Evolutionary conservation across 2,797 vertebrate genomes (phyloP), one percentile per base, ranked within the genome.

Genomic region (Morus bassanus): DNA sequence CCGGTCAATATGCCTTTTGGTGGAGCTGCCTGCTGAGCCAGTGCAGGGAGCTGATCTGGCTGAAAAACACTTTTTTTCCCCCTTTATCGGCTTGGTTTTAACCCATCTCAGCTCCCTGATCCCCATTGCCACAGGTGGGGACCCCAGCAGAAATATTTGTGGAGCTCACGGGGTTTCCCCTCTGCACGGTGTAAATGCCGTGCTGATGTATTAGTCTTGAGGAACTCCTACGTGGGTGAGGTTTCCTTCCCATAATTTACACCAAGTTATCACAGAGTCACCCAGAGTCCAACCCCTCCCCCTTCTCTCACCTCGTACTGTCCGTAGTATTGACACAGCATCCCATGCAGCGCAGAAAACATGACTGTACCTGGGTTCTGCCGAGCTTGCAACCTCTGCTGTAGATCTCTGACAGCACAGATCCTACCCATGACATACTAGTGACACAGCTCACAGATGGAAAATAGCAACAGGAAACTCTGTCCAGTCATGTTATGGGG

Each of bases 61-160:
- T 33, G 18, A 54, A 84, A 77, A 14, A 6, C 31, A 24, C 3
- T 1, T 8, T 18, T 22, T 53, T 21, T 0, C 5, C 3, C 11
- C 7, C 5, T 75, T 84, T 72, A 54, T 8, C 61, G 10, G 1
- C 21, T 64, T 88, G 3, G 24, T 85, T 95, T 72, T 41, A 88
- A 72, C 9, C 14, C 53, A 4, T 16, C 27, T 65, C 33, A 50
- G 4, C 19, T 19, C 39, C 8, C 37, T 13, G 18, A 43, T 73
- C 24, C 19, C 33, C 51, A 15, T 0, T 65, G 10, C 28, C 5
- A 2, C 9, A 21, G 0, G 0, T 18, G 11, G 18, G 10, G 11
- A 24, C 22, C 17, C n/a, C 18, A n/a, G 8, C 18, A 88, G 48
- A 88, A 73, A 33, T 19, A 16, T 9, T 31, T 11, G 28, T 24